Evolutionary conservation across 2,888 invertebrate genomes (phyloP).

Genomic region (Cactoblastis cactorum): DNA sequence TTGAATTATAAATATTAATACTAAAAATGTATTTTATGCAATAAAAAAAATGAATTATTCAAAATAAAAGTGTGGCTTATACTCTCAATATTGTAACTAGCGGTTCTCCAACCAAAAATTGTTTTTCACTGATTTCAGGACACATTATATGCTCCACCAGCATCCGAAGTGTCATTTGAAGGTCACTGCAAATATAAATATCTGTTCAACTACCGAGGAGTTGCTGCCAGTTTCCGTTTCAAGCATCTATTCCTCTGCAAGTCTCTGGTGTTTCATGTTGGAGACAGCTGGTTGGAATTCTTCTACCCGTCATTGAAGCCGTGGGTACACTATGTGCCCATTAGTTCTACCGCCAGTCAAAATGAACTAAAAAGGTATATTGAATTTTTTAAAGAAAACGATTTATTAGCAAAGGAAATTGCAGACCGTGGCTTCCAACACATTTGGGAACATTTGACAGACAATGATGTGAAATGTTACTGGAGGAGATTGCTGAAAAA

Average conservation of each 20-base stretch:
- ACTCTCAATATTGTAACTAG: too few relatives aligned
- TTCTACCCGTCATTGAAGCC: conserved; percentile 94
- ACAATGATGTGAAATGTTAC: conserved; percentile 91
- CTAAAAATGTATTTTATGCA: too few relatives aligned
- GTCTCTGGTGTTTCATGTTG: conserved; percentile 96
- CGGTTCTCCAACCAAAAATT: too few relatives aligned
- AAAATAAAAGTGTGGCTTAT: too few relatives aligned
- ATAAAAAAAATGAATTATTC: too few relatives aligned
- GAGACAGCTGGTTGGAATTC: conserved; percentile 96
- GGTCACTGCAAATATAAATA: conserved; percentile 96
- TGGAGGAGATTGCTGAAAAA: conserved; percentile 88
- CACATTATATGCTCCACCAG: conserved; percentile 90
- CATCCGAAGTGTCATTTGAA: conserved; percentile 91
- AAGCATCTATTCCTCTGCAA: conserved; percentile 96
- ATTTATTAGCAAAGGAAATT: conserved; percentile 86
- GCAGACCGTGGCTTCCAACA: conserved; percentile 90
- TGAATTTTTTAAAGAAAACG: conserved; percentile 87
- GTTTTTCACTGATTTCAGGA: conserved; percentile 86
- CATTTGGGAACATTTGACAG: conserved; percentile 89
- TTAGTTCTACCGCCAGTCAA: conserved; percentile 81
- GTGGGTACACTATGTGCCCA: conserved; percentile 97
- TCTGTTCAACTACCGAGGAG: conserved; percentile 97
- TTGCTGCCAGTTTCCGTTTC: conserved; percentile 97
- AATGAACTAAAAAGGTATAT: conserved; percentile 86
- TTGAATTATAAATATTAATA: too few relatives aligned